Percentiles rank a stretch among this genome's conserved stretches.
Conservation (phyloP, 1,140 invertebrate genomes). For the Aphis gossypii region DNA sequence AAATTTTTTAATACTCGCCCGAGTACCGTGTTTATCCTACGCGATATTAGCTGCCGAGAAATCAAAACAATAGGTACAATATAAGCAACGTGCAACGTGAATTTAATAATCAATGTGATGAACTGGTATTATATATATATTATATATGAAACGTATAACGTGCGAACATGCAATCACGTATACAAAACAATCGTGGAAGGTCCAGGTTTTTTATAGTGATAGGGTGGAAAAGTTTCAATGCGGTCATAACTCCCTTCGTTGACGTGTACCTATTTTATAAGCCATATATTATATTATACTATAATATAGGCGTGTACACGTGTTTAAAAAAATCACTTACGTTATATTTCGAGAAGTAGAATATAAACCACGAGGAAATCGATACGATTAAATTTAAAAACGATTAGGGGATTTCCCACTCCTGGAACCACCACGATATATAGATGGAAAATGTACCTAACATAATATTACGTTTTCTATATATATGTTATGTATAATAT, state of each 20-base stretch:
- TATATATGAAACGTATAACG: not conserved
- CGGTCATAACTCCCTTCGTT: not conserved
- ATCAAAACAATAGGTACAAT: not conserved
- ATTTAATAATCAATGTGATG: not conserved
- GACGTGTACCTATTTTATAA: not conserved
- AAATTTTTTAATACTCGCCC: no score
- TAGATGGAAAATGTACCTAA: not conserved
- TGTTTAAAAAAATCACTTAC: not conserved
- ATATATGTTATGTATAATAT: not conserved
- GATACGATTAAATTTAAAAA: not conserved
- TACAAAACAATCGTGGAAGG: not conserved
- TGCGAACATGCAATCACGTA: not conserved
- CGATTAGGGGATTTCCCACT: not conserved
- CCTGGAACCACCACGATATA: not conserved
- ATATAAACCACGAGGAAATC: not conserved
- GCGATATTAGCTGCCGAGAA: not conserved
- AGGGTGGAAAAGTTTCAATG: not conserved
- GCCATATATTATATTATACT: no score
- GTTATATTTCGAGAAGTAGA: not conserved
- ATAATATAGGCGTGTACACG: not conserved
- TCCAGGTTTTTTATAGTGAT: not conserved
- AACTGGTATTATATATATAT: not conserved
- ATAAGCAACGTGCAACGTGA: not conserved
- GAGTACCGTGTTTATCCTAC: not conserved
- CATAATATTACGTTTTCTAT: not conserved